Base-by-base conservation (phyloP, 2,113 vertebrate species). In the Nothocercus nigrocapillus region DNA sequence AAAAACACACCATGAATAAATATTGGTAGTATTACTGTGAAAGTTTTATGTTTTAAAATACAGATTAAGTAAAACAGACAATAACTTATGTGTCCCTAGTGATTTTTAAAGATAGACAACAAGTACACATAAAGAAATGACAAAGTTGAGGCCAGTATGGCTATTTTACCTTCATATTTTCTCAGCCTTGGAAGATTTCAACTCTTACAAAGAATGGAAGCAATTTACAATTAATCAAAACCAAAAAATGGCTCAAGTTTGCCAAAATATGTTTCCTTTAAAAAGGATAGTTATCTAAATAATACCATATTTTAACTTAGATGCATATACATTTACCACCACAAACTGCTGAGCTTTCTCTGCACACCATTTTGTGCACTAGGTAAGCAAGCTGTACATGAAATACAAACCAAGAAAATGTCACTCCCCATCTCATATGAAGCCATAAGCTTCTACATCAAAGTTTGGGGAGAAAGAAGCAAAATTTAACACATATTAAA, bases 341-440 rank as follows among this genome's bases (percentile, higher is more conserved):
- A 81, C 22, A 59, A 82, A 51, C 15, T 73, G 64, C 2, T 58
- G 40, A 83, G 78, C 22, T 76, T 90, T 16, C n/a, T 11, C 85
- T 77, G 27, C 40, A 72, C 0, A 0, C 22, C 66, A 54, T 19
- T 20, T 4, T 34, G 34, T 7, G 6, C 16, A 82, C 38, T 32
- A 6, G 10, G 7, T 27, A 85, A 85, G 32, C 21, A 90, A 51
- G 34, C 21, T 66, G 28, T 44, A 69, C 14, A 28, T 59, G 22
- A 78, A 88, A 81, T 16, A 5, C 1, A 66, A 85, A 25, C 82
- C 38, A 85, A 24, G 91, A 66, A 82, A 88, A 24, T 1, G 1
- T 81, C 58, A 45, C 13, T 82, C 5, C 19, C 32, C 24, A 18
- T 59, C n/a, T 80, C 80, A 44, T 54, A 69, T 30, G 73, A 85